Evolutionary conservation across 2,888 invertebrate genomes (phyloP).

Genomic region (Caradrina kadenii): DNA sequence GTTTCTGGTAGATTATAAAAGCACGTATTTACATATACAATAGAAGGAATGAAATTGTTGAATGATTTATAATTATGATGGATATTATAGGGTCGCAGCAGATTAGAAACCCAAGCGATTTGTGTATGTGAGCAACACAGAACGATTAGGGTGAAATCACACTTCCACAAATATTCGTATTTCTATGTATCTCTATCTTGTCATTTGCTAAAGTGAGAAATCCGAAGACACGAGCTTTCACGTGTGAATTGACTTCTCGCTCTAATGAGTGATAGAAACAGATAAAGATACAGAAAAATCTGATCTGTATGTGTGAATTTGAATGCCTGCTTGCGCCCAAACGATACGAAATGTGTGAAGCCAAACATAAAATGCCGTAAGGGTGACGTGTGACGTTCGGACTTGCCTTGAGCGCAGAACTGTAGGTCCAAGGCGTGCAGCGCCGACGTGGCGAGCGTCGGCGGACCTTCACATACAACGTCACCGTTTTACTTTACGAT

Average conservation of each 20-base stretch:
- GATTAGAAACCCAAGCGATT: slow-evolving; percentile 2
- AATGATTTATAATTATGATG: slow-evolving; percentile 11
- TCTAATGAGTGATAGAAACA: background rate
- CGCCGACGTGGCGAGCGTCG: slow-evolving; percentile 88
- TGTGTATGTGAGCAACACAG: background rate
- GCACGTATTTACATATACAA: slow-evolving; percentile 27
- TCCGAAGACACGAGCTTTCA: background rate
- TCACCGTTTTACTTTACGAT: slow-evolving; percentile 55
- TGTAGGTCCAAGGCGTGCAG: slow-evolving; percentile 88
- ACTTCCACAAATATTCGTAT: background rate
- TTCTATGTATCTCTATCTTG: background rate
- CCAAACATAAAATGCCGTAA: slow-evolving; percentile 47
- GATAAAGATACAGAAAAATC: slow-evolving; percentile 7
- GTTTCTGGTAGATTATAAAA: slow-evolving; percentile 2
- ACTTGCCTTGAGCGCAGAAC: slow-evolving; percentile 89
- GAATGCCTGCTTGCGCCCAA: slow-evolving; percentile 15
- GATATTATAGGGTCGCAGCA: slow-evolving; percentile 1
- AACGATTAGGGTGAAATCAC: background rate
- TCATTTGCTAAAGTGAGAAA: background rate
- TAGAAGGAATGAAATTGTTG: slow-evolving; percentile 17
- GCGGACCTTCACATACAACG: slow-evolving; percentile 82
- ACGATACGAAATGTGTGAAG: slow-evolving; percentile 46
- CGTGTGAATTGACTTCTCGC: background rate
- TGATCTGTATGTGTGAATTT: background rate
- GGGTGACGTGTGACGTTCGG: slow-evolving; percentile 35